Evolutionary conservation across 2,888 invertebrate species (phyloP).

Genomic region (Melanargia galathea): DNA sequence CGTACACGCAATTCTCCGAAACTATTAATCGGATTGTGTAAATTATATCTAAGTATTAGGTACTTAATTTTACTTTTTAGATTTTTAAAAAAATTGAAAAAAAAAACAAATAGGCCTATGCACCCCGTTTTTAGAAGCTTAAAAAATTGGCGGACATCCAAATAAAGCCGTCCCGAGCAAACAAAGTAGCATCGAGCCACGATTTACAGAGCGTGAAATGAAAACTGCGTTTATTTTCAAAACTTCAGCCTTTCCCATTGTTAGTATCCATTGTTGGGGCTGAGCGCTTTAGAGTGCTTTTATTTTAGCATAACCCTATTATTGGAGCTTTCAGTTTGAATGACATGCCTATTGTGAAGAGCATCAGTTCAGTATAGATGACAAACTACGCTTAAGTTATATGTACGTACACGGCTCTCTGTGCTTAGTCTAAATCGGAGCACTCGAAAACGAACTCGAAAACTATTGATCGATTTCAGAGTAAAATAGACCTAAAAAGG

Average conservation of each 20-base stretch:
- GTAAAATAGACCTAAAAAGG: too few species aligned
- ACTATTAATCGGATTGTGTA: too few species aligned
- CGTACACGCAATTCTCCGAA: too few species aligned
- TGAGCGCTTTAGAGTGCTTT: not conserved
- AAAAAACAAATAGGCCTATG: too few species aligned
- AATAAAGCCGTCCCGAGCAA: not conserved
- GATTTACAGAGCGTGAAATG: constrained; percentile 22
- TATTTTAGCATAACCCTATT: not conserved
- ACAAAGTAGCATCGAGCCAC: not conserved
- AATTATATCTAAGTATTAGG: too few species aligned
- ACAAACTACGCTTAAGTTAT: not conserved
- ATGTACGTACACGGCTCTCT: too few species aligned
- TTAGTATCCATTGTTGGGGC: constrained; percentile 5
- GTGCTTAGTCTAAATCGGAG: too few species aligned
- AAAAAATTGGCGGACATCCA: not conserved
- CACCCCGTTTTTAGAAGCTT: too few species aligned
- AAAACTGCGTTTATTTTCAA: constrained; percentile 24
- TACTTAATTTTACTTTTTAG: too few species aligned
- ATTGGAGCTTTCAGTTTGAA: constrained; percentile 12
- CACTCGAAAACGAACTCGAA: too few species aligned
- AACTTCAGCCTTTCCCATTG: constrained; percentile 7
- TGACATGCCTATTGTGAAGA: not conserved
- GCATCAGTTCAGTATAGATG: not conserved
- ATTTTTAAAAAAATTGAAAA: too few species aligned
- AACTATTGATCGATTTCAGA: too few species aligned